Evolutionary conservation across 2,888 invertebrate genomes (phyloP).

Genomic region (Cryptosula pallasiana): DNA sequence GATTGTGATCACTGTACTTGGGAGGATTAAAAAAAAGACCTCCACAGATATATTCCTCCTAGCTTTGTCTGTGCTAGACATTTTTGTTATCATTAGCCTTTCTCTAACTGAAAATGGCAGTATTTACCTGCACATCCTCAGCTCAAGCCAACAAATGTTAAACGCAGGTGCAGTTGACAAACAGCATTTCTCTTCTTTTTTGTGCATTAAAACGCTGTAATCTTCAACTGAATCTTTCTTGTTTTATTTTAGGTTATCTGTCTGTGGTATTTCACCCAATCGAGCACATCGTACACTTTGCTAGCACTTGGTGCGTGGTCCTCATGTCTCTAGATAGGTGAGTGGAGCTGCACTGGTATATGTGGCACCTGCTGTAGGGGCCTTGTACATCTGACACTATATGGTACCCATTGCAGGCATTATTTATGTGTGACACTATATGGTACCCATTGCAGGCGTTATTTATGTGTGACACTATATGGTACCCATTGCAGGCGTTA

Average conservation of each 20-base stretch:
- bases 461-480: too few relatives aligned
- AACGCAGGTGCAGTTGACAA: too few relatives aligned
- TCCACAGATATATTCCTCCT: constrained; percentile 18
- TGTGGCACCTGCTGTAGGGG: too few relatives aligned
- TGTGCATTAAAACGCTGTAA: too few relatives aligned
- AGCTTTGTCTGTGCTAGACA: neutral
- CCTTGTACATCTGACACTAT: too few relatives aligned
- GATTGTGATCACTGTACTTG: neutral
- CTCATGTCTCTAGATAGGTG: constrained; percentile 13
- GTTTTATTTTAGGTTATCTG: neutral
- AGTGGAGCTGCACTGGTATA: too few relatives aligned
- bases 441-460: too few relatives aligned
- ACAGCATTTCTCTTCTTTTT: too few relatives aligned
- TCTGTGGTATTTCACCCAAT: neutral
- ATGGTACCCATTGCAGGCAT: too few relatives aligned
- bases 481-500: too few relatives aligned
- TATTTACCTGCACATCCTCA: constrained; percentile 5
- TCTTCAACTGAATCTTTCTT: neutral
- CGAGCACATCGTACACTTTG: constrained; percentile 16
- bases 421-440: too few relatives aligned
- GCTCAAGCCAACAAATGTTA: neutral
- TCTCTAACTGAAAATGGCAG: constrained; percentile 10
- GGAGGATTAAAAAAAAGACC: constrained; percentile 1
- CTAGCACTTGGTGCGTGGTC: constrained; percentile 19
- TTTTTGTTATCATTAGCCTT: neutral